These are phyloP conservation scores for Crypturellus undulatus DNA, from an alignment of 2,113 vertebrate species.

Conservation along the genomic window DNA sequence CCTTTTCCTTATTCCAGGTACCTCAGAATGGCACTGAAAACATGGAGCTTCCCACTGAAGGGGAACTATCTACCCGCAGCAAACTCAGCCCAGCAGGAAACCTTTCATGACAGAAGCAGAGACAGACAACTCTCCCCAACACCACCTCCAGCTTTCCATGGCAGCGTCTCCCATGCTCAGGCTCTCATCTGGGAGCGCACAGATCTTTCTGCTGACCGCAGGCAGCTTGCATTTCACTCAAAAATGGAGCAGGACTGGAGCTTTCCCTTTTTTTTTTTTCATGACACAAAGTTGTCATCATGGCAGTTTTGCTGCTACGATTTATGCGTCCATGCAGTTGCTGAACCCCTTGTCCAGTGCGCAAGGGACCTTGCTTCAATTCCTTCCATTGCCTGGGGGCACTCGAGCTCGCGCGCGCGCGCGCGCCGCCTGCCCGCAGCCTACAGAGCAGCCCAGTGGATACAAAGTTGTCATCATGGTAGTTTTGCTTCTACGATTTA, in stretches of 20 bases:
- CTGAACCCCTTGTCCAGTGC: neutral
- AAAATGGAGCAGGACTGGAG: neutral
- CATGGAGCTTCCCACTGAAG: accelerated
- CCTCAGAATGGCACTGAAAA: neutral
- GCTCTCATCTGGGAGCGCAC: accelerated
- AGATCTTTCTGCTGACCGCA: accelerated
- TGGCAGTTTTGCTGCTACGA: neutral
- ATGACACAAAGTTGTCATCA: accelerated
- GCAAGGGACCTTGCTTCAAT: accelerated
- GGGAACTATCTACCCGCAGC: neutral
- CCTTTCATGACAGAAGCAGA: no score
- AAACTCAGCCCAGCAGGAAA: neutral
- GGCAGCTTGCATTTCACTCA: neutral
- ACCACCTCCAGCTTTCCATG: neutral
- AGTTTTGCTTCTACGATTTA: neutral
- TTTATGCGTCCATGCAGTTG: accelerated
- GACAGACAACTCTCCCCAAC: neutral
- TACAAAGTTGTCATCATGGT: accelerated
- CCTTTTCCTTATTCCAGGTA: neutral
- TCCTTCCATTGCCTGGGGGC: accelerated
- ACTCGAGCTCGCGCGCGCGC: accelerated
- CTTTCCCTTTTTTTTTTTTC: neutral
- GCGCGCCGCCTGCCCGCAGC: no score
- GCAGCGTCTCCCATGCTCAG: neutral
- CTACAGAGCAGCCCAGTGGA: neutral